Evolutionary conservation across 53 echinoderm and acorn worm species (phyloP).

Genomic region (Patiria pectinifera): DNA sequence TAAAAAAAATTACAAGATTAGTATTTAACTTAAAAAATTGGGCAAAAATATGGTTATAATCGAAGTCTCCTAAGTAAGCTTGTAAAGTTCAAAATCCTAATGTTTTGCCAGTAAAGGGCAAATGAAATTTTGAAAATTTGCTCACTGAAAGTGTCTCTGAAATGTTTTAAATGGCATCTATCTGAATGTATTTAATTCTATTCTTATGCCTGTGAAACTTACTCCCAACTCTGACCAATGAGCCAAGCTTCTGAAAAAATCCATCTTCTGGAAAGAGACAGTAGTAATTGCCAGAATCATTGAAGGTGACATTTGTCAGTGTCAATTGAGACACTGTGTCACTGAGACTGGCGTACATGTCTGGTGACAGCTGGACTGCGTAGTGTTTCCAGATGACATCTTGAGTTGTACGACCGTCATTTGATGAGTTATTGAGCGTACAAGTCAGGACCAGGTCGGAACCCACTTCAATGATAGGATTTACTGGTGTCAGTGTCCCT

Average conservation of each 20-base stretch:
- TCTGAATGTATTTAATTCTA: not conserved
- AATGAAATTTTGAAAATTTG: too few relatives aligned
- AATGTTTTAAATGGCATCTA: not conserved
- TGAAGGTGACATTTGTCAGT: slow-evolving; percentile 22
- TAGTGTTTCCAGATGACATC: slow-evolving; percentile 28
- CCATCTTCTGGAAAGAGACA: slow-evolving; percentile 16
- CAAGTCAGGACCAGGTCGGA: slow-evolving; percentile 32
- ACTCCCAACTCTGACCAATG: slow-evolving; percentile 25
- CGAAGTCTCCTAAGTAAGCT: too few relatives aligned
- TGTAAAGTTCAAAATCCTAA: too few relatives aligned
- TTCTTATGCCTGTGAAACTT: not conserved
- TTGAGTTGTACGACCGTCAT: not conserved
- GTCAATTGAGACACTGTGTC: slow-evolving; percentile 35
- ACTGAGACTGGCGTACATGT: not conserved
- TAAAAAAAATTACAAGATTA: not conserved
- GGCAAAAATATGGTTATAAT: too few relatives aligned
- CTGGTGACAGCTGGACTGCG: not conserved
- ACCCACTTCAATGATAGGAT: slow-evolving; percentile 14
- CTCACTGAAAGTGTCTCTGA: not conserved
- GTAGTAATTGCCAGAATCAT: not conserved
- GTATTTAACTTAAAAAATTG: not conserved
- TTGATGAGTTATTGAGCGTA: not conserved
- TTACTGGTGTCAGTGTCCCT: slow-evolving; percentile 6
- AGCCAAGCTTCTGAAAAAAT: not conserved
- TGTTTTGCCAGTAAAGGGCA: too few relatives aligned